Conservation (phyloP, 2,113 vertebrate species). For the Forbesichthys agassizii region DNA sequence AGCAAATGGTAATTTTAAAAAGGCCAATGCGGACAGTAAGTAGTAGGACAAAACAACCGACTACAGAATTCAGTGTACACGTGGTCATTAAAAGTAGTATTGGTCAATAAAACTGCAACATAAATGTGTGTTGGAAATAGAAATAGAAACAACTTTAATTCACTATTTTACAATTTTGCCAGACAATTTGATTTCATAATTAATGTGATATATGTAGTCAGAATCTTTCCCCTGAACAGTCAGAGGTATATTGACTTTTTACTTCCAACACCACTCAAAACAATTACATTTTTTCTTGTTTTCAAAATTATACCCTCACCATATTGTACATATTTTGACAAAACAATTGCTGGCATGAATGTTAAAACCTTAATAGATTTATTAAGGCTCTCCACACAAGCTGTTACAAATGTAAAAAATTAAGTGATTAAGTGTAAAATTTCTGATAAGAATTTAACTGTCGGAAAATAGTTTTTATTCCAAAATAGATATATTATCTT, state of each 20-base stretch:
- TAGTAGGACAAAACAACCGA: constrained; percentile 35
- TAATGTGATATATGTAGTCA: constrained; percentile 4
- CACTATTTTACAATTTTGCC: constrained; percentile 22
- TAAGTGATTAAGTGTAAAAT: neutral
- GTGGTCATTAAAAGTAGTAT: constrained; percentile 51
- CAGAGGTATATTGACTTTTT: too few species aligned
- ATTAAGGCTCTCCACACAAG: too few species aligned
- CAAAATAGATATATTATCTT: constrained; percentile 43
- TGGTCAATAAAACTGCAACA: constrained; percentile 53
- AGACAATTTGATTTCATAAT: constrained; percentile 20
- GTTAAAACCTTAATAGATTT: too few species aligned
- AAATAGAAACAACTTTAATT: constrained; percentile 21
- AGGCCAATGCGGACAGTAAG: neutral
- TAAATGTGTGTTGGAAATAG: constrained; percentile 19
- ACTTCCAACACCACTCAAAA: neutral
- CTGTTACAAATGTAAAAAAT: too few species aligned
- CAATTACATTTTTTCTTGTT: neutral
- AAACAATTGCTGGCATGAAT: too few species aligned
- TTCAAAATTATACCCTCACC: neutral
- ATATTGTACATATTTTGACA: too few species aligned
- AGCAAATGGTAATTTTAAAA: constrained; percentile 34
- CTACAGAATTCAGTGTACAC: constrained; percentile 1
- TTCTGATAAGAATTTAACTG: constrained; percentile 1
- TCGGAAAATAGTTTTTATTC: neutral
- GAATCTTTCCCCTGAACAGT: too few species aligned